phyloP scores from a whole-genome alignment of 2,888 invertebrate genomes.

The Pyrgus malvae region DNA sequence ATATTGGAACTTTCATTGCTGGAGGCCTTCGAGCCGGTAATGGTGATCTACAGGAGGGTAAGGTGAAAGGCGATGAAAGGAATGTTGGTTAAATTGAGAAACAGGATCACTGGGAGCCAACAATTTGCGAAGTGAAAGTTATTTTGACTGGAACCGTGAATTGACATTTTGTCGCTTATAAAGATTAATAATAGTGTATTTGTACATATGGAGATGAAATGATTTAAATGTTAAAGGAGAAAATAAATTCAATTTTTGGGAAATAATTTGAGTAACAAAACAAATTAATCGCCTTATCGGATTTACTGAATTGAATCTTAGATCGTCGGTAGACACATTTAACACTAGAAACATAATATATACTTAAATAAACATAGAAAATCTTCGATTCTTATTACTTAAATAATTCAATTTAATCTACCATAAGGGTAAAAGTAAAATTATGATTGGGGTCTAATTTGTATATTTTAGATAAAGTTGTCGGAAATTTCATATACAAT shows the following conservation, averaged over 20 bases:
- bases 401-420: too few relatives aligned
- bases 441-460: neutral
- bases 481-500: constrained; percentile 3
- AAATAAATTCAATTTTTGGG: too few relatives aligned
- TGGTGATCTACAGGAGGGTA: constrained; percentile 39
- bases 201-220: too few relatives aligned
- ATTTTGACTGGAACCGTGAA: neutral
- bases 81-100: constrained; percentile 12
- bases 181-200: neutral
- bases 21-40: constrained; percentile 46
- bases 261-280: too few relatives aligned
- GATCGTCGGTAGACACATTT: too few relatives aligned
- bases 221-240: too few relatives aligned
- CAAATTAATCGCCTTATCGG: too few relatives aligned
- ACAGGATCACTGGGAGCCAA: constrained; percentile 17
- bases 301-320: too few relatives aligned
- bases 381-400: too few relatives aligned
- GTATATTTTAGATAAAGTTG: constrained; percentile 4
- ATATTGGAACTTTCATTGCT: constrained; percentile 58
- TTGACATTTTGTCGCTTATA: neutral
- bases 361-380: too few relatives aligned
- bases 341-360: too few relatives aligned
- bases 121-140: constrained; percentile 19
- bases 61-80: constrained; percentile 54
- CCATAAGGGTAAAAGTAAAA: too few relatives aligned